Evolutionary conservation across 2,888 invertebrate species (phyloP), one percentile per base, ranked within the genome.

Genomic region (Philereme vetulata): DNA sequence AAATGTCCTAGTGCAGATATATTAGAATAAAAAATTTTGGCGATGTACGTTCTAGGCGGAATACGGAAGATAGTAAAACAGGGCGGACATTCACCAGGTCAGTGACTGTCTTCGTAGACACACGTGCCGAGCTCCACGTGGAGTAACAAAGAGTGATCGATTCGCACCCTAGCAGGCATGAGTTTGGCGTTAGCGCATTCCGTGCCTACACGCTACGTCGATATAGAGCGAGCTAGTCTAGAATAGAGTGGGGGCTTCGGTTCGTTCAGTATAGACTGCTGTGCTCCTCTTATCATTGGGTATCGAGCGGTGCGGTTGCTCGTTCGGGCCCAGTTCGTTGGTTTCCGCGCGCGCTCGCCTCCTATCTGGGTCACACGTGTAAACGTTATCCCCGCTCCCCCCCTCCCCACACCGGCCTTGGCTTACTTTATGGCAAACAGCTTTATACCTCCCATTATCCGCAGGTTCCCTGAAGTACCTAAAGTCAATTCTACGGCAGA

Each of bases 361-460:
- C 65, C 75, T 86, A 92, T 85, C 84, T 92, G 82, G 92, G 92
- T 92, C 92, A 92, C 92, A 92, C 92, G 92, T 92, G 92, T 91
- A 87, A 89, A 78, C 88, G 85, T 82, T 88, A 85, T 89, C 90
- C 92, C 90, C 21, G 21, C 21, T 21, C 21, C 21, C 21, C 21
- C 21, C 21, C 21, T 21, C 90, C 79, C 90, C 84, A 85, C 75
- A 68, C 78, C 88, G 91, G 88, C 92, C 92, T 92, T 91, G 91
- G 91, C 92, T 91, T 91, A 91, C 88, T 90, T 88, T 81, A 76
- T 21, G 21, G 67, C 80, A 83, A 84, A 86, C 86, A 81, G 85
- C 82, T 82, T 82, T 80, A 82, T 83, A 81, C 87, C 83, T 86
- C 83, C 83, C 82, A 82, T 85, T 88, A 86, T 85, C 84, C 75